These are phyloP conservation scores for Indicator indicator DNA, from an alignment of 2,113 vertebrate genomes.

Conservation along the genomic window DNA sequence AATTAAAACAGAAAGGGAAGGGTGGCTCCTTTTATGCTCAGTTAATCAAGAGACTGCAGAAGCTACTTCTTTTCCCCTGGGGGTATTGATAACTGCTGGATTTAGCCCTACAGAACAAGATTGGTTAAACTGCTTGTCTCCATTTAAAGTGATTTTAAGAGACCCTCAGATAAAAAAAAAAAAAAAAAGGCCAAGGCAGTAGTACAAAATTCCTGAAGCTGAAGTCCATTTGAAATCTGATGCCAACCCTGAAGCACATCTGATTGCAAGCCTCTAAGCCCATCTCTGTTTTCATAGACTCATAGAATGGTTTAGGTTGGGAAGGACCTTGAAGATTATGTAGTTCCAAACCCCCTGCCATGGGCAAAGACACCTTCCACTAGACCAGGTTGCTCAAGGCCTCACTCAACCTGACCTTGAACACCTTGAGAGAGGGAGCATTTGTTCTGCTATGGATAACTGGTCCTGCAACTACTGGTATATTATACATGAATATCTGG, in stretches of 20 bases:
- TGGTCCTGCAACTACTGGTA: not conserved
- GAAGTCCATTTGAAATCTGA: not conserved
- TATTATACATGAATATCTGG: not conserved
- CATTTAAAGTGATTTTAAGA: not conserved
- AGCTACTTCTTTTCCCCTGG: constrained; percentile 38
- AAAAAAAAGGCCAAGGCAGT: not conserved
- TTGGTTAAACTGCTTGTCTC: not conserved
- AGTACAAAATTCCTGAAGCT: not conserved
- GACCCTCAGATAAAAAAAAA: too few relatives aligned
- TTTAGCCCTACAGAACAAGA: not conserved
- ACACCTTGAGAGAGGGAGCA: too few relatives aligned
- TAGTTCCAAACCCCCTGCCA: too few relatives aligned
- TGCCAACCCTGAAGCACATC: not conserved
- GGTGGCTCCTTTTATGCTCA: constrained; percentile 51
- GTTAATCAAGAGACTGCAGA: constrained; percentile 36
- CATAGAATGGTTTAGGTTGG: too few relatives aligned
- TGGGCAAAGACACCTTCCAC: too few relatives aligned
- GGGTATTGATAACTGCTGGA: not conserved
- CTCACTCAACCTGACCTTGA: too few relatives aligned
- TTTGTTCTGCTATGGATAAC: not conserved
- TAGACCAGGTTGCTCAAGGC: too few relatives aligned
- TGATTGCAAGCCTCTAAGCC: not conserved
- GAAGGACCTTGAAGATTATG: too few relatives aligned
- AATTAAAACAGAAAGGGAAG: constrained; percentile 36
- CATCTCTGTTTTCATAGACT: not conserved